Base-by-base conservation (phyloP, 1,140 invertebrate genomes). In the Eupristina koningsbergeri region DNA sequence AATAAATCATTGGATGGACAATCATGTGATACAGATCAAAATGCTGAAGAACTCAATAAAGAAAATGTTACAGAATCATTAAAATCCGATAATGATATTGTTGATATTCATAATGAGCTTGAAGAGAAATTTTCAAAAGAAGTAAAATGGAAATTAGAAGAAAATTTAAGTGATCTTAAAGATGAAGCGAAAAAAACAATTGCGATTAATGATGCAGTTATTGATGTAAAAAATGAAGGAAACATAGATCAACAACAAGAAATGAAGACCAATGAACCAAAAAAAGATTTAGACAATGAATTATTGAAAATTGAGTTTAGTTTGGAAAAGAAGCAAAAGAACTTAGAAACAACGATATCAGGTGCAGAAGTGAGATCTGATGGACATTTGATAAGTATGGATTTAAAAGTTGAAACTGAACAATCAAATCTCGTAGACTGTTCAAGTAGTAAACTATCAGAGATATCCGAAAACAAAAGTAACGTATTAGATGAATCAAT, bases 11-110 rank as follows among this genome's bases (percentile, higher is more conserved):
- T 29, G 9, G 13, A 22, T 5, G 61, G 58, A 53, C 19, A 26
- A 13, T 26, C 50, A 22, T 3, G 50, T 11, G 41, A 13, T 36
- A 11, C 26, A 19, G 41, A 26, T 61, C 5, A n/a, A 22, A 11
- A 36, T 34, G 19, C 31, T 13, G n/a, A 53, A 22, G 58, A 0
- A 17, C 6, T 61, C 34, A 13, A 58, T 19, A 61, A 61, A 47
- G 34, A 61, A 45, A 29, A 17, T 15, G 7, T 39, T 9, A 19
- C 75, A 45, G 45, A 79, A 74, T 63, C 67, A 29, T 31, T 31
- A 26, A 80, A 79, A 15, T 29, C 50, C 7, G 53, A 80, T 47
- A 64, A 83, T 63, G 69, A 64, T 29, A 80, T 79, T 61, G 64
- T 19, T 45, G 15, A 79, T 3, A 8, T 53, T 7, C 53, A 15